Percentiles rank a stretch among this genome's conserved stretches.
Conservation (phyloP, 2,797 vertebrate species). For the Chrysocyon brachyurus region DNA sequence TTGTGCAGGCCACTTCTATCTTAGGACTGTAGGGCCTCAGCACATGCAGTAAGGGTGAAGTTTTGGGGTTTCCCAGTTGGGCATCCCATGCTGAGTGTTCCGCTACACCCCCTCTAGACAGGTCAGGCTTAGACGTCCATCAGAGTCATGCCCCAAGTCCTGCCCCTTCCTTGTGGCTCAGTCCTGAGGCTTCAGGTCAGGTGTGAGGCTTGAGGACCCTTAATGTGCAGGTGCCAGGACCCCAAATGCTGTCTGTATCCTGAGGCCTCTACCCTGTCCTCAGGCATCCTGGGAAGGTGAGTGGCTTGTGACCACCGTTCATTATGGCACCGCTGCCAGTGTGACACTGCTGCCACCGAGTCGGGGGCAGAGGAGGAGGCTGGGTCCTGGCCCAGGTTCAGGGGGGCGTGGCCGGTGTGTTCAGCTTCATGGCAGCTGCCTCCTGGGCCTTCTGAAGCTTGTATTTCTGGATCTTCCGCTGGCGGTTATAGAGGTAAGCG, state of each 20-base stretch:
- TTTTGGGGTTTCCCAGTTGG: background rate
- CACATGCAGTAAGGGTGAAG: background rate
- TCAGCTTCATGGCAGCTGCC: background rate
- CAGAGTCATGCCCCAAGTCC: background rate
- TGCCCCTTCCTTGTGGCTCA: background rate
- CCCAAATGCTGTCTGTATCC: background rate
- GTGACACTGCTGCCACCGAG: background rate
- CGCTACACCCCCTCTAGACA: background rate
- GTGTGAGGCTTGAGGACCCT: background rate
- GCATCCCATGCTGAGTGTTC: background rate
- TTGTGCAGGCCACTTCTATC: background rate
- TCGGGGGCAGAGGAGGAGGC: no score
- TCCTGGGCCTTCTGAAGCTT: slow-evolving; percentile 72
- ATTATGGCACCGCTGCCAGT: background rate
- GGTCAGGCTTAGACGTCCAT: background rate
- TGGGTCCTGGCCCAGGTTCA: background rate
- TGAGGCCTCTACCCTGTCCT: background rate
- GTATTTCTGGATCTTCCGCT: slow-evolving; percentile 78
- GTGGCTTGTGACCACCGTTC: background rate
- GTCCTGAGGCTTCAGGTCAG: background rate
- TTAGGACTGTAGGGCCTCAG: background rate
- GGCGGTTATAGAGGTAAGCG: slow-evolving; percentile 47
- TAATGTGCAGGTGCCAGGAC: background rate
- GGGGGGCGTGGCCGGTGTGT: background rate
- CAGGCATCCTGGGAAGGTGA: background rate